Percentiles rank a stretch among this genome's conserved stretches.
phyloP scores from a whole-genome alignment of 2,888 invertebrate genomes.

The Conops quadrifasciatus region DNA sequence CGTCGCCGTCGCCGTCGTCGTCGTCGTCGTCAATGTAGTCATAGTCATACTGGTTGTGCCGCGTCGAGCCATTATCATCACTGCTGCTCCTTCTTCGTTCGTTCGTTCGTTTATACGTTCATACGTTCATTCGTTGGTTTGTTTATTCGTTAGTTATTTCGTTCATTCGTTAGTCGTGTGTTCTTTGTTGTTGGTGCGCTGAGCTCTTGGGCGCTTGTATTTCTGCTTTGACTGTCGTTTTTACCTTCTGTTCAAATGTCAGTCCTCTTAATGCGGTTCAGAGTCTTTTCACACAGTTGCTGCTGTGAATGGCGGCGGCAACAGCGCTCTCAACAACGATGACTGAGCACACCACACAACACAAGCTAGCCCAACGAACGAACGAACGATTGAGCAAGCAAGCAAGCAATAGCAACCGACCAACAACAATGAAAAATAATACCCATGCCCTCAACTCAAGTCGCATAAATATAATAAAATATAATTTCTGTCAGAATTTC shows the following conservation, averaged over 20 bases:
- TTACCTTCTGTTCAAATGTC: conserved; percentile 10
- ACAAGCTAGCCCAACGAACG: conserved; percentile 11
- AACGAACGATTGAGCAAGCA: conserved; percentile 24
- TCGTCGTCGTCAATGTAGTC: conserved; percentile 14
- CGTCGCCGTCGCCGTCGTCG: conserved; percentile 17
- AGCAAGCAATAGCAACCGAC: conserved; percentile 24
- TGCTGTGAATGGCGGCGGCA: conserved; percentile 12
- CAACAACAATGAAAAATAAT: conserved; percentile 37
- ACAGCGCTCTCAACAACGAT: conserved; percentile 7
- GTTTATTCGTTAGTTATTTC: conserved; percentile 23
- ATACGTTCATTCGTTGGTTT: conserved; percentile 1
- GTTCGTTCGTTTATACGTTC: conserved; percentile 15
- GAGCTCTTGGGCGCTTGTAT: background rate
- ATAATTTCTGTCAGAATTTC: conserved; percentile 44
- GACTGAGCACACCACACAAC: background rate
- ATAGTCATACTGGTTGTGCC: background rate
- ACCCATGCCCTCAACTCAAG: conserved; percentile 40
- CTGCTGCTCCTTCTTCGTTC: conserved; percentile 16
- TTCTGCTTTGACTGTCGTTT: background rate
- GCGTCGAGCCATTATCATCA: conserved; percentile 11
- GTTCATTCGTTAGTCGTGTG: background rate
- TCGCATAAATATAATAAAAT: conserved; percentile 46
- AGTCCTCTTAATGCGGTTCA: conserved; percentile 2
- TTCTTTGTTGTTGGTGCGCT: conserved; percentile 2
- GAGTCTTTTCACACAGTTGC: conserved; percentile 8